Evolutionary conservation across 2,113 vertebrate genomes (phyloP).

Genomic region (Ammodytes dubius): DNA sequence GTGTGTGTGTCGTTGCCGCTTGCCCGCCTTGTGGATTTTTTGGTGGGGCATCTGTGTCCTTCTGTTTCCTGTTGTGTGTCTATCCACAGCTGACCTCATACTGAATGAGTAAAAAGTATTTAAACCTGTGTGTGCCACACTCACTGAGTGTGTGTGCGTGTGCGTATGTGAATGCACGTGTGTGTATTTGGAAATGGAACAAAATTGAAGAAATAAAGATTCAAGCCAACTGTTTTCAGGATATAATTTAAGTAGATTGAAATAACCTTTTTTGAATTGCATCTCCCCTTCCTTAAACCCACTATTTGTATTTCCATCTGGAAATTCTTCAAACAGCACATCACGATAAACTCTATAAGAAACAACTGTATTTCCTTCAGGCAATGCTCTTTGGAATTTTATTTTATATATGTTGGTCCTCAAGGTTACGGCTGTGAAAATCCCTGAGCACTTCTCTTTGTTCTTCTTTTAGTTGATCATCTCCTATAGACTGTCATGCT

Average conservation of each 20-base stretch:
- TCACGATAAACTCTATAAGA: neutral
- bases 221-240: neutral
- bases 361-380: neutral
- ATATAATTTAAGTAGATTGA: neutral
- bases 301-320: constrained; percentile 23
- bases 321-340: neutral
- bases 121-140: neutral
- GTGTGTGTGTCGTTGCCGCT: neutral
- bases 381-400: neutral
- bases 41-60: neutral
- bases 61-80: neutral
- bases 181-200: no score
- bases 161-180: neutral
- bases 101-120: neutral
- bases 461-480: neutral
- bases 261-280: neutral
- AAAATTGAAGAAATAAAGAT: no score
- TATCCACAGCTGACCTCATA: neutral
- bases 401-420: neutral
- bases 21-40: neutral
- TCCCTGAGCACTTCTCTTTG: neutral
- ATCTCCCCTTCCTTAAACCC: constrained; percentile 16
- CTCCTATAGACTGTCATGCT: neutral
- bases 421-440: neutral
- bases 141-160: neutral